These are phyloP conservation scores for Peromyscus maniculatus DNA, from an alignment of 2,113 vertebrate genomes.

Conservation along the genomic window DNA sequence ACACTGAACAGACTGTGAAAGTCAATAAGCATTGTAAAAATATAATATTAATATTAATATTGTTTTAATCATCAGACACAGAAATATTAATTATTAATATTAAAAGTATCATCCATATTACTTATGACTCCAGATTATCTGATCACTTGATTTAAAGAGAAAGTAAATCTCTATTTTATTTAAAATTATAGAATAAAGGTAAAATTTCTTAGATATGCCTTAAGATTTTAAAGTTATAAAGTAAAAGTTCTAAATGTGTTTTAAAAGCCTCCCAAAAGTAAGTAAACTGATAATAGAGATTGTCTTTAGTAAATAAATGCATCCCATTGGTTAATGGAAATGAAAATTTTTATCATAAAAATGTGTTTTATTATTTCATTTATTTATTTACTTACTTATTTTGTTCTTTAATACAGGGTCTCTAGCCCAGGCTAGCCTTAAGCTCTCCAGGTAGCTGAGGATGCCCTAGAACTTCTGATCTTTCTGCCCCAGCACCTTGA, in stretches of 20 bases:
- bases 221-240: background rate
- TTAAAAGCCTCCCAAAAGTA: background rate
- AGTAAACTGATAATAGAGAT: background rate
- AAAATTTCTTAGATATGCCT: background rate
- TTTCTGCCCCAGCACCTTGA: background rate
- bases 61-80: no score
- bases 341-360: conserved; percentile 16
- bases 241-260: background rate
- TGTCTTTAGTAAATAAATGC: background rate
- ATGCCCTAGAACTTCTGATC: background rate
- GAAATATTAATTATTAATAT: background rate
- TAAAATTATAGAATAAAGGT: background rate
- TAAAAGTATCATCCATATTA: background rate
- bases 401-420: background rate
- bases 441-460: background rate
- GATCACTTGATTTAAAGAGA: background rate
- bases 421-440: background rate
- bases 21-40: background rate
- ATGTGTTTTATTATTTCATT: background rate
- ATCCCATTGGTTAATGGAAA: background rate
- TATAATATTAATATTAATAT: background rate
- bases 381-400: background rate
- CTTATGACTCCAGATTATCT: background rate
- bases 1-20: background rate
- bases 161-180: conserved; percentile 24